Evolutionary conservation across 2,888 invertebrate species (phyloP), one percentile per base, ranked within the genome.

Genomic region (Spodoptera exigua): DNA sequence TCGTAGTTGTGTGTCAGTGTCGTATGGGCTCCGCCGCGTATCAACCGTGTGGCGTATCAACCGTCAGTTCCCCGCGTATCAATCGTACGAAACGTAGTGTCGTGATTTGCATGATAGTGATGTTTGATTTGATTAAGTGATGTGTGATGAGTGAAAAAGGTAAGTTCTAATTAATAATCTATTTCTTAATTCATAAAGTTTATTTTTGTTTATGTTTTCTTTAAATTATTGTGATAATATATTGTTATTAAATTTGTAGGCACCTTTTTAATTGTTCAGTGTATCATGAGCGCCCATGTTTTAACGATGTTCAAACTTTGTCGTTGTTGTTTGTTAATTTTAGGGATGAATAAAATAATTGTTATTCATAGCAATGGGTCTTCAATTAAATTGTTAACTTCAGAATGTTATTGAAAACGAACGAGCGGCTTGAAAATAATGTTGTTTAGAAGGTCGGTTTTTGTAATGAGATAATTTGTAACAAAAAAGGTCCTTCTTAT

Each of bases 1-100:
- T 82, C 78, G 61, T 80, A 75, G 64, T 74, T 79, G 62, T 36
- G 63, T 61, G 73, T 84, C 89, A 90, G 90, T 90, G 78, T 81
- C 81, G 80, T 77, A 76, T 68, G 79, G 70, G 76, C 72, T 77
- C 79, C 79, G 78, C 39, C 74, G 68, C 74, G 72, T 68, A 65
- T 52, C 61, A 62, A 58, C 62, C 70, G 79, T 67, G 79, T 79
- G 61, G 47, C 62, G 49, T 21, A 60, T 40, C 64, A 59, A 45
- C 49, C 69, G 27, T 53, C 36, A 51, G 41, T 51, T 71, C 64
- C 52, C 52, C 61, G 71, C 74, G 69, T 67, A 67, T 66, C 56
- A 52, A 46, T 48, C 73, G 34, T 67, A 75, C 63, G 70, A 61
- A 64, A 45, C 62, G 54, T 53, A 72, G 71, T 74, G 74, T 45